Conservation (phyloP, 2,888 invertebrate genomes). For the Thera britannica region DNA sequence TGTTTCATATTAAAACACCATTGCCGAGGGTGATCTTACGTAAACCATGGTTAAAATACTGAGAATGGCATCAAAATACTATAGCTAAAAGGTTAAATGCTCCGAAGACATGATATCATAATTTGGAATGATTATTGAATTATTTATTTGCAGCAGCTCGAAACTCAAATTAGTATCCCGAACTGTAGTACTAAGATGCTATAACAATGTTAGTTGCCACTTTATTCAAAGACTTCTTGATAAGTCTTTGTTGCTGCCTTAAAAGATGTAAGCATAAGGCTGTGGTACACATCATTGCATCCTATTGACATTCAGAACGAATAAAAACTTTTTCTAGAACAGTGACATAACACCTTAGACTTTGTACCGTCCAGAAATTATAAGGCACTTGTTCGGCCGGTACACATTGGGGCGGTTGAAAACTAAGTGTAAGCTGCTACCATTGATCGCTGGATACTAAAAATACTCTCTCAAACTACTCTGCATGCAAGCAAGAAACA, state of each 20-base stretch:
- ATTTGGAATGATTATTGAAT: slow-evolving; percentile 14
- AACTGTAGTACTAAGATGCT: background rate
- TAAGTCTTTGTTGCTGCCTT: background rate
- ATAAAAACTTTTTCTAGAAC: background rate
- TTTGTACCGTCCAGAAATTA: slow-evolving; percentile 5
- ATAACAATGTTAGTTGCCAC: too few relatives aligned
- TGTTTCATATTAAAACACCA: background rate
- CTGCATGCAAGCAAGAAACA: background rate
- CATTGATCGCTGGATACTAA: background rate
- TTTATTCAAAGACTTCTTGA: background rate
- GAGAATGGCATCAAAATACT: slow-evolving; percentile 1
- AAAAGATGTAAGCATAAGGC: background rate
- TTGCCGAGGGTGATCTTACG: background rate
- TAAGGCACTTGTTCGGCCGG: slow-evolving; percentile 14
- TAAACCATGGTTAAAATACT: background rate
- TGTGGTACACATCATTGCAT: background rate
- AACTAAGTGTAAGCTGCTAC: background rate
- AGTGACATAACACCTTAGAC: slow-evolving; percentile 3
- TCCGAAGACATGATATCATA: slow-evolving; percentile 1
- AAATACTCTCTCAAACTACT: background rate
- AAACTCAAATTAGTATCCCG: background rate
- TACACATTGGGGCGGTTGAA: background rate
- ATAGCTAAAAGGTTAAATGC: slow-evolving; percentile 4
- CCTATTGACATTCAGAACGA: background rate
- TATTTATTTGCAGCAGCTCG: background rate